phyloP scores from a whole-genome alignment of 1,140 invertebrate species.

The Zeugodacus cucurbitae region DNA sequence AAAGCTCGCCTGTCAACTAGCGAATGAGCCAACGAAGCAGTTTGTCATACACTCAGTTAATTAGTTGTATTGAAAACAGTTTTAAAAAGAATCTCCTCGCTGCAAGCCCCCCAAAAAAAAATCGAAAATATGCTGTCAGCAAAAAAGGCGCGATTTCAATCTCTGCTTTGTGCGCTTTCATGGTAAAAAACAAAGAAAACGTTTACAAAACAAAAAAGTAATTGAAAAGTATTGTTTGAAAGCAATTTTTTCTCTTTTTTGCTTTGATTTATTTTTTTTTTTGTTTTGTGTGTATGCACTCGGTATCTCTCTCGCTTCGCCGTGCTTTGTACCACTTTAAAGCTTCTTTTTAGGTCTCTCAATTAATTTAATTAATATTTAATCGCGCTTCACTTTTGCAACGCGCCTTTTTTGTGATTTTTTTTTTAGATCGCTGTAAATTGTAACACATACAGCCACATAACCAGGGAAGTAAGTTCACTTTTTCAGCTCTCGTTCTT shows the following conservation, averaged over 20 bases:
- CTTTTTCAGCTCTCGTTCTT: not conserved
- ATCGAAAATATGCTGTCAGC: not conserved
- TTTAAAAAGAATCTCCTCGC: not conserved
- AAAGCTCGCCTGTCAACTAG: not conserved
- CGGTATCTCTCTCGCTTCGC: not conserved
- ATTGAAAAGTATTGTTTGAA: not conserved
- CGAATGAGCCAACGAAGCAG: not conserved
- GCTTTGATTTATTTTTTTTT: not conserved
- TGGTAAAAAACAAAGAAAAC: not conserved
- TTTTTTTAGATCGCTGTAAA: not conserved
- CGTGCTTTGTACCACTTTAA: not conserved
- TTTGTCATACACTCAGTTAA: not conserved
- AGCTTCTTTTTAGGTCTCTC: not conserved
- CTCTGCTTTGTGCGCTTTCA: not conserved
- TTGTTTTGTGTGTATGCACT: not conserved
- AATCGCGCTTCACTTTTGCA: not conserved
- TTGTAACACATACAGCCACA: not conserved
- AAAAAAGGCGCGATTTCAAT: not conserved
- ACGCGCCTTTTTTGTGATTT: not conserved
- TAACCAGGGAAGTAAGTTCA: not conserved
- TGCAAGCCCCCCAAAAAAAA: not conserved
- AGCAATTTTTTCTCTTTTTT: not conserved
- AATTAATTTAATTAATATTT: conserved; percentile 30
- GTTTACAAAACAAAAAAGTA: not conserved
- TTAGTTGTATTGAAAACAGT: not conserved